Evolutionary conservation across 2,113 vertebrate species (phyloP), one percentile per base, ranked within the genome.

Genomic region (Butorides virescens): DNA sequence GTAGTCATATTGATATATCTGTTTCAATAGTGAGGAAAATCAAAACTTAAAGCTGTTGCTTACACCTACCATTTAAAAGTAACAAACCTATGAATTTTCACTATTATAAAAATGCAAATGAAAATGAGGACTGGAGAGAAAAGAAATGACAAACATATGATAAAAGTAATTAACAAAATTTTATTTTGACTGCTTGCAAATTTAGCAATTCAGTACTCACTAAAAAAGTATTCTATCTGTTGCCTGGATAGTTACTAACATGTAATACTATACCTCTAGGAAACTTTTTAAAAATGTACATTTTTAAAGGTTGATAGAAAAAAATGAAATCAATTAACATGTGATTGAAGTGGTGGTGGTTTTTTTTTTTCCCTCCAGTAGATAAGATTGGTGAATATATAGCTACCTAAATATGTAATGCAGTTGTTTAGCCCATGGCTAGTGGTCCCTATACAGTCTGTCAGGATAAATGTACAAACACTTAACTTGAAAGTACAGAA

Each of bases 301-400:
- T 21, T 87, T 90, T 62, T 42, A 47, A 56, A 23, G 3, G 20
- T 7, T 44, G 22, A n/a, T 12, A 32, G 3, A 39, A 77, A 50
- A 50, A 50, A 59, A 42, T 1, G 2, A 29, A 65, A 73, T 30
- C 10, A 21, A 8, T 46, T 7, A 62, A 61, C 18, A 66, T 49
- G 7, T 1, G 1, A 62, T 21, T 70, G 30, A 58, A 8, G 5
- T 18, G 1, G 25, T 42, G 1, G 0, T 29, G 13, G 18, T 50
- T n/a, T 2, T 91, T 18, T 49, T 2, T 49, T 2, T 4, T 1
- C 23, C 4, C 3, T 16, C 8, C 7, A 20, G 30, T 42, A 47
- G 5, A 13, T 12, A 62, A 42, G 3, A 68, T 22, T 44, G 9
- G 2, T n/a, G 49, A 56, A 74, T 42, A 52, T 72, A n/a, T 37